A percentile compares a stretch with the other conserved stretches of the same genome.
Conservation (phyloP, 2,797 vertebrate genomes). For the Cheirogaleus major region DNA sequence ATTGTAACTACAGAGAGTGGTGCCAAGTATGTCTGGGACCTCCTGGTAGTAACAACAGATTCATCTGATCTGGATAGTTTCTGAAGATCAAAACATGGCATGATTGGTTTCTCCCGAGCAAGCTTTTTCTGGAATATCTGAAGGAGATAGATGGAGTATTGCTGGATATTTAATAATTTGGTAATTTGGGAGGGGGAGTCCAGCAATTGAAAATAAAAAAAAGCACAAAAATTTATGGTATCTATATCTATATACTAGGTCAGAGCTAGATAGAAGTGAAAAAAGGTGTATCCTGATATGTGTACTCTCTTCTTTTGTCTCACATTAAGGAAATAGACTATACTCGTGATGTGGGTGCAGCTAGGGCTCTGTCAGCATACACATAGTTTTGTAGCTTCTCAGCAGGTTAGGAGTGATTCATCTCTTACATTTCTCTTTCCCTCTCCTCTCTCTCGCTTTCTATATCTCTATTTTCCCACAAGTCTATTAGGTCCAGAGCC, state of each 20-base stretch:
- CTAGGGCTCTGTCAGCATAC: not conserved
- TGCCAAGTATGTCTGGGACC: no score
- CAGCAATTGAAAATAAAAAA: not conserved
- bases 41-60: not conserved
- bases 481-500: not conserved
- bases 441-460: not conserved
- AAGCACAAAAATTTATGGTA: not conserved
- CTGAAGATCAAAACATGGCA: not conserved
- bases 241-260: not conserved
- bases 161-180: not conserved
- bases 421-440: not conserved
- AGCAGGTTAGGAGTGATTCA: not conserved
- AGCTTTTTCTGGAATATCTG: not conserved
- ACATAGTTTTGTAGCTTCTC: not conserved
- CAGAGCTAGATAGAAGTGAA: not conserved
- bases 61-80: not conserved
- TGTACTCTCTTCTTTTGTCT: not conserved
- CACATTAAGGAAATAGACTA: not conserved
- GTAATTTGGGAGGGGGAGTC: no score
- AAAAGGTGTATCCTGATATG: not conserved
- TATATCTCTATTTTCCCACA: not conserved
- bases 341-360: not conserved
- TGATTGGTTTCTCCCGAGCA: not conserved
- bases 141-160: not conserved
- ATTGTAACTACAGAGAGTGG: not conserved